Evolutionary conservation across 1,140 invertebrate genomes (phyloP), one percentile per base, ranked within the genome.

Genomic region (Saxidomus purpurata): DNA sequence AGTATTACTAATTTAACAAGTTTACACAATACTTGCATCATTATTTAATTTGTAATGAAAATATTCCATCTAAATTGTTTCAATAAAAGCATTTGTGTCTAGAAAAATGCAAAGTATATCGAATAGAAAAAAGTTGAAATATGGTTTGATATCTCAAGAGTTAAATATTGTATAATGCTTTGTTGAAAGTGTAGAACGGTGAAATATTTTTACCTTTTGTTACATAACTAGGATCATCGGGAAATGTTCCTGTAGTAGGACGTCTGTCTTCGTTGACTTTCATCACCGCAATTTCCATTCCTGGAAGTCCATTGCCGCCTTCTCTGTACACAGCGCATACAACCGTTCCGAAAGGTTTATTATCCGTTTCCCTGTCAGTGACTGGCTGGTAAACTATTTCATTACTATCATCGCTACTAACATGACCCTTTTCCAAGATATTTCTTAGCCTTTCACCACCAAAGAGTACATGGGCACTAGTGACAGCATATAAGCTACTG

Each of bases 391-490:
- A 40, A 71, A 36, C 36, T 9, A 25, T 40, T 25, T 28, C 40
- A 43, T 47, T 76, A 9, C 2, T 19, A 43, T 38, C 11, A 13
- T 43, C 43, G 19, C 8, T 43, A 11, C 9, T 1, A 19, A 47
- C 25, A 2, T 76, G 8, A 13, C 34, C 40, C 43, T 40, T 43
- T 76, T 76, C 36, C n/a, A 76, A 8, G 43, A 76, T 8, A 11
- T 40, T 25, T 31, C 19, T 43, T 43, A 76, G 22, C 9, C 25
- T 31, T 28, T 15, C 71, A n/a, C n/a, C 34, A 25, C 6, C 11
- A 15, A 76, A 43, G n/a, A 76, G 19, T 34, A 76, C 71, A 76
- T 76, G 71, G 6, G 71, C 71, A 43, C 71, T 76, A 1, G 76
- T 79, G 19, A 79, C 0, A 38, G 22, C 76, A 52, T 22, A 52